Conservation (phyloP, 2,888 invertebrate species). For the Esperia sulphurella region DNA sequence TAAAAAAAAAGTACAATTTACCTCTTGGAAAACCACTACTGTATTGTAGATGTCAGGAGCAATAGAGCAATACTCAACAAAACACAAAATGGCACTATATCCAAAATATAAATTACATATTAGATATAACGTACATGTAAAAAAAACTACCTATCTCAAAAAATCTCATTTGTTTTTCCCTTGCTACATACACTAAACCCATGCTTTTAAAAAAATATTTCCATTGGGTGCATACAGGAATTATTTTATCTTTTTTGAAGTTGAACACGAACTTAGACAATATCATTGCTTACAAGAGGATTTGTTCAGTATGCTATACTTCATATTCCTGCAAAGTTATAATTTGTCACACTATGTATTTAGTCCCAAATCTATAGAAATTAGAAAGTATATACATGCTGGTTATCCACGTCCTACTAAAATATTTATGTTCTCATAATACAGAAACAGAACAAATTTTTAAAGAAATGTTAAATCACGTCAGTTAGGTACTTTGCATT, state of each 20-base stretch:
- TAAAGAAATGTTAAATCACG: not conserved
- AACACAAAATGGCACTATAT: constrained; percentile 62
- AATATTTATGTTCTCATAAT: constrained; percentile 1
- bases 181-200: constrained; percentile 4
- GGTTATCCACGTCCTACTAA: not conserved
- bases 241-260: too few species aligned
- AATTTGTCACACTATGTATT: not conserved
- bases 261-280: too few species aligned
- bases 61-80: constrained; percentile 34
- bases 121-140: too few species aligned
- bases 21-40: constrained; percentile 2
- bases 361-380: not conserved
- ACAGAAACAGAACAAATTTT: constrained; percentile 4
- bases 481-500: constrained; percentile 4
- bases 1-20: not conserved
- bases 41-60: constrained; percentile 18
- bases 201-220: not conserved
- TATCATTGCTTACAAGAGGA: too few species aligned
- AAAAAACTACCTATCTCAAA: constrained; percentile 19
- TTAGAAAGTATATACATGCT: not conserved
- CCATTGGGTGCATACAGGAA: not conserved
- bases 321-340: not conserved
- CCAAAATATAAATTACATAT: constrained; percentile 36
- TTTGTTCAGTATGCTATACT: not conserved
- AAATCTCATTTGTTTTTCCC: constrained; percentile 29